Evolutionary conservation across 2,888 invertebrate species (phyloP), one percentile per base, ranked within the genome.

Genomic region (Microplitis deprimator): DNA sequence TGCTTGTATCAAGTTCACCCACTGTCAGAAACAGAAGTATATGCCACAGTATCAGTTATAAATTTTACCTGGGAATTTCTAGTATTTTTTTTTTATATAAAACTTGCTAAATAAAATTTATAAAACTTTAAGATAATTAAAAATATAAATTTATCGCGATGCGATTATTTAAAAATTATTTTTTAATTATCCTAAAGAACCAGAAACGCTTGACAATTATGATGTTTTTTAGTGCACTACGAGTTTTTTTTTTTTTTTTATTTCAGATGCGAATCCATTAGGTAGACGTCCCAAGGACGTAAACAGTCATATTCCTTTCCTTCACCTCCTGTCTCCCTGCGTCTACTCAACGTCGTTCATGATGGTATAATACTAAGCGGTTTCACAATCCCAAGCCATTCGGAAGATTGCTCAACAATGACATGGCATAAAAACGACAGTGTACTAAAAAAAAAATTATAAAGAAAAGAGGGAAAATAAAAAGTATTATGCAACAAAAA

Each of bases 311-410:
- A 29, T 59, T 62, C 59, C 60, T 13, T 8, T 62, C 62, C 20
- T 62, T 62, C 8, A 62, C 20, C 29, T 50, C 59, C 29, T 29
- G 41, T 65, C 59, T 40, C 40, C 41, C 40, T 17, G 17, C 68
- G n/a, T 16, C 17, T 13, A 13, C 50, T 50, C 13, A 13, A 29
- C 29, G 29, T 29, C 29, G 29, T 29, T 29, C 70, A 60, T 50
- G 29, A 67, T 61, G 61, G 73, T 72, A 77, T 77, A 79, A 60
- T 76, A 78, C 73, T 77, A 59, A 78, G 73, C 79, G 76, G 79
- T 82, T 83, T 80, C 79, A 79, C 79, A 83, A 82, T 80, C 70
- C 77, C 64, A 78, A 76, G 80, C 79, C 79, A 79, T 82, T 82
- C 77, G 40, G 72, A 79, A 73, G 73, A 79, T 77, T 79, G 80